Conservation (phyloP, 2,797 vertebrate species). For the Acanthiza pusilla region DNA sequence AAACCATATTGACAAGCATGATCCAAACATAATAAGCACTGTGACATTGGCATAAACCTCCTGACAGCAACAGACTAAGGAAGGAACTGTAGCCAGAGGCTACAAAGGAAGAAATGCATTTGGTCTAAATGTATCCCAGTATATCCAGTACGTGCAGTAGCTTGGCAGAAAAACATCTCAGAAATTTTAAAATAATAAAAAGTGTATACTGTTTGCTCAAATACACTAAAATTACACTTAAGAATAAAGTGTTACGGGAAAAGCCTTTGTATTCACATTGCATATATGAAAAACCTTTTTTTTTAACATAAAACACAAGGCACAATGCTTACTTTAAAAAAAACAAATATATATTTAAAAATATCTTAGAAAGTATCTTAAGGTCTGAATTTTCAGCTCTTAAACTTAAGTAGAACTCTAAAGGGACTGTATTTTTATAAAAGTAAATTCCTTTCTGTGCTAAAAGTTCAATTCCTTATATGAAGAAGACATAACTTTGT, state of each 20-base stretch:
- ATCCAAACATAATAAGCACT: background rate
- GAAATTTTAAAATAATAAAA: background rate
- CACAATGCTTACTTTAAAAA: background rate
- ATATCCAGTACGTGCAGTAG: background rate
- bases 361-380: background rate
- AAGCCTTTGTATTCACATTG: background rate
- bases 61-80: background rate
- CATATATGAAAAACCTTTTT: background rate
- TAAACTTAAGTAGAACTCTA: background rate
- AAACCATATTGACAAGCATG: background rate
- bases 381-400: background rate
- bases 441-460: background rate
- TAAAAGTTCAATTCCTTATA: background rate
- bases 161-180: background rate
- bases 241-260: background rate
- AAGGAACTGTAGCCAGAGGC: background rate
- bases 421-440: background rate
- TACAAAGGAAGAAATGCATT: background rate
- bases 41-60: background rate
- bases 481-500: background rate
- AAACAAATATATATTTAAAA: background rate
- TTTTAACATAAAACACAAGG: background rate
- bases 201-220: background rate
- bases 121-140: background rate
- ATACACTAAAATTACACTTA: background rate